Conservation (phyloP, 1,140 invertebrate species). For the Drosophila ogumai region DNA sequence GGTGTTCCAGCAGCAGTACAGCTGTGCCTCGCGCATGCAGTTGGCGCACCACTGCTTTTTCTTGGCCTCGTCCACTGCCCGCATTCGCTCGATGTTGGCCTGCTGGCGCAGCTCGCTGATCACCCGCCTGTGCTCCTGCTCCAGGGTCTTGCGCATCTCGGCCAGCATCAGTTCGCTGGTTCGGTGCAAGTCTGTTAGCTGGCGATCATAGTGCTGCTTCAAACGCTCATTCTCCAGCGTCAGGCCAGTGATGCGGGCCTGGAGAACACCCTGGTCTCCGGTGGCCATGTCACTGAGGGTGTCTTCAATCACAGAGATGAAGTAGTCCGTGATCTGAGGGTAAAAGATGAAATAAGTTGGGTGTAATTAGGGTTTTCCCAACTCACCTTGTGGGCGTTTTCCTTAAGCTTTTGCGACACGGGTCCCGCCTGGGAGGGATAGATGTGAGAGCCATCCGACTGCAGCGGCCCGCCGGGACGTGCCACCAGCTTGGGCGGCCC, state of each 20-base stretch:
- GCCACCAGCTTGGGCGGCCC: constrained; percentile 85
- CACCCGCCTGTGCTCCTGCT: constrained; percentile 88
- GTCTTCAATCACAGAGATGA: constrained; percentile 87
- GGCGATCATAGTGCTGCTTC: constrained; percentile 86
- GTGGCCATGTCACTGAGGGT: constrained; percentile 86
- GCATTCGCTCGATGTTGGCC: constrained; percentile 88
- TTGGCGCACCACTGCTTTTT: constrained; percentile 95
- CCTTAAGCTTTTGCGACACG: constrained; percentile 82
- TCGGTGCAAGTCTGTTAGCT: constrained; percentile 85
- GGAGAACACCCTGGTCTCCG: constrained; percentile 84
- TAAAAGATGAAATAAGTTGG: too few relatives aligned
- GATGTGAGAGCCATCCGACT: constrained; percentile 78
- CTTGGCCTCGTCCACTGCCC: constrained; percentile 91
- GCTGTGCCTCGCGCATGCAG: constrained; percentile 94
- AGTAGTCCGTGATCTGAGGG: constrained; percentile 85
- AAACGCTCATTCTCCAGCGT: constrained; percentile 88
- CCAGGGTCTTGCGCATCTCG: constrained; percentile 88
- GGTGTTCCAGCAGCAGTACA: constrained; percentile 98
- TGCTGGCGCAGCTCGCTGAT: constrained; percentile 87
- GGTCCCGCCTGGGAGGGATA: constrained; percentile 85
- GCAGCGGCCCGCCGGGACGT: constrained; percentile 83
- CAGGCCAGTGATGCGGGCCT: constrained; percentile 87
- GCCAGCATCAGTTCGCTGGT: constrained; percentile 80
- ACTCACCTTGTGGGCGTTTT: constrained; percentile 85
- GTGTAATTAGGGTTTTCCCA: neutral